Base-by-base conservation (phyloP, 2,113 vertebrate genomes). In the Oncorhynchus nerka region DNA sequence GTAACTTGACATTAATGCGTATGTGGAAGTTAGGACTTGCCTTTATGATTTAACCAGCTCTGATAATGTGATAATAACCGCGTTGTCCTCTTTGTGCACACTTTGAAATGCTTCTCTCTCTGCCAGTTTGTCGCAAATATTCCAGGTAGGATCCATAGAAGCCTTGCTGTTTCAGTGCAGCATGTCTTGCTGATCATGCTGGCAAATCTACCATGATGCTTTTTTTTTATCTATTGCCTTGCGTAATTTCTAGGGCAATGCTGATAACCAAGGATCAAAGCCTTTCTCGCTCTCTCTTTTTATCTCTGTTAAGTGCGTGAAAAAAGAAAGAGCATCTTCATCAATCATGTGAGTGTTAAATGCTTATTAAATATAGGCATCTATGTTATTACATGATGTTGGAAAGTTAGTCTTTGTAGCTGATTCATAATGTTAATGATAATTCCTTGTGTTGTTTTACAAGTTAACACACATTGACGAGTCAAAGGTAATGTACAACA, bases 401-500 rank as follows among this genome's bases (percentile, higher is more conserved):
- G 12, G 51, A 55, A 16, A 45, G 2, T 45, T 45, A 45, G 39
- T 45, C 49, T 32, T 32, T 68, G 26, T 74, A 11, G 39, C 30
- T 68, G 34, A 15, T 5, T 49, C 30, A 49, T 39, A 65, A 4
- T 39, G 24, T 49, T 55, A 49, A 62, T 62, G 59, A 16, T 62
- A 62, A 62, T 85, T 9, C 78, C 19, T 71, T 90, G 69, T 87
- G 78, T 88, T 84, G 51, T 75, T 89, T 92, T 89, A 77, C 90
- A 91, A 94, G 93, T 94, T 94, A 70, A 90, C 93, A 80, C 92
- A 94, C 83, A 93, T 94, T 87, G 88, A 81, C 88, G 93, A 94
- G 77, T 88, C 81, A 66, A 93, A 94, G 93, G 93, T 94, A 92
- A 91, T 79, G 68, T 75, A n/a, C 61, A 26, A 73, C 13, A 28